Conservation (phyloP, 2,888 invertebrate species). For the Mechanitis mazaeus region DNA sequence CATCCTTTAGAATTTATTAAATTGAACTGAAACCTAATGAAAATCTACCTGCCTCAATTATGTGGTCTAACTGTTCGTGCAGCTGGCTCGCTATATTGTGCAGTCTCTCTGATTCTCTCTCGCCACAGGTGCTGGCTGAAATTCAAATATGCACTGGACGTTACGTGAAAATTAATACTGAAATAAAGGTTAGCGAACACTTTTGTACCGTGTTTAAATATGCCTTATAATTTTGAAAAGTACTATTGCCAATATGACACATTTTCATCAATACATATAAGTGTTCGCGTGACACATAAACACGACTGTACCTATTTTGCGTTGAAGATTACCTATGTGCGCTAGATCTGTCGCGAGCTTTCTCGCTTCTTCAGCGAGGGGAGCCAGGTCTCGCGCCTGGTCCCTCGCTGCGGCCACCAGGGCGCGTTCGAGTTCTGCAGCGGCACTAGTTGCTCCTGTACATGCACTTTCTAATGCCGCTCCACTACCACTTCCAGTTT, state of each 20-base stretch:
- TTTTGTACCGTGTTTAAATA: conserved; percentile 28
- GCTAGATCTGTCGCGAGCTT: conserved; percentile 68
- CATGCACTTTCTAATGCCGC: conserved; percentile 76
- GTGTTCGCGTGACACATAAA: conserved; percentile 40
- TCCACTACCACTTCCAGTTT: conserved; percentile 56
- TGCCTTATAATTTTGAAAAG: neutral
- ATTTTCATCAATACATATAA: conserved; percentile 33
- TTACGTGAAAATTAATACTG: conserved; percentile 17
- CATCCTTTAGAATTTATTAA: conserved; percentile 9
- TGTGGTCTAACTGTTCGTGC: conserved; percentile 98
- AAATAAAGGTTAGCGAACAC: conserved; percentile 34
- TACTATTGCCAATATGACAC: neutral
- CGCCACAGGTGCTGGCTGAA: conserved; percentile 78
- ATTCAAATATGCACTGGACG: conserved; percentile 26
- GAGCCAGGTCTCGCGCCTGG: conserved; percentile 66
- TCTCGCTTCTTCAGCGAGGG: conserved; percentile 66
- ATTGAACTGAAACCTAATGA: conserved; percentile 1
- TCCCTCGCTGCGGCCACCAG: conserved; percentile 80
- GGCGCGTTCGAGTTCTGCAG: conserved; percentile 87
- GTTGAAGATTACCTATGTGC: conserved; percentile 69
- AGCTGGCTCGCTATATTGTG: conserved; percentile 96
- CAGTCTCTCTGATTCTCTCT: conserved; percentile 87
- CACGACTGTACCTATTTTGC: conserved; percentile 56
- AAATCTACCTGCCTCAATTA: conserved; percentile 87
- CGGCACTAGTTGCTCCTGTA: conserved; percentile 85